A percentile compares a stretch with the other conserved stretches of the same genome.
phyloP scores from a whole-genome alignment of 2,113 vertebrate genomes.

The Corvus cornix region DNA sequence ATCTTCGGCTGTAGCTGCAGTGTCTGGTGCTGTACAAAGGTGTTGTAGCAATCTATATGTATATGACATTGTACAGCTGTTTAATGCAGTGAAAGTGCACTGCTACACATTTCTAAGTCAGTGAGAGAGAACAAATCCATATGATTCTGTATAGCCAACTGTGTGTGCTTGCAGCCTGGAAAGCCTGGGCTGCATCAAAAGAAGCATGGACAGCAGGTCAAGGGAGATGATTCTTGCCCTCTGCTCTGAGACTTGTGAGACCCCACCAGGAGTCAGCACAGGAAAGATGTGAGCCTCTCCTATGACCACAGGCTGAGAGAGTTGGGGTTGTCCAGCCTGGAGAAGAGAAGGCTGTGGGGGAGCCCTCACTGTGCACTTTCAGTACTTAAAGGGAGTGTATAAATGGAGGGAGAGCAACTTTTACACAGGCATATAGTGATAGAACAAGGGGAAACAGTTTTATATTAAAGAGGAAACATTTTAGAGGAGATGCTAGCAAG shows the following conservation, averaged over 20 bases:
- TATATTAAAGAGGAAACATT: not conserved
- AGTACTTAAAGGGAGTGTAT: not conserved
- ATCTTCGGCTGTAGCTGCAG: not conserved
- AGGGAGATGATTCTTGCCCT: not conserved
- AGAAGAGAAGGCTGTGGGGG: not conserved
- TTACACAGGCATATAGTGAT: not conserved
- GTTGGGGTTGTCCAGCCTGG: not conserved
- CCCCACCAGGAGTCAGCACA: not conserved
- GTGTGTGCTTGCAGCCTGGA: not conserved
- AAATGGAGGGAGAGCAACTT: not conserved
- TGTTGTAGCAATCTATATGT: not conserved
- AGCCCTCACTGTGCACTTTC: not conserved
- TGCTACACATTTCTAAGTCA: rapidly evolving
- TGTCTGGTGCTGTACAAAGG: not conserved
- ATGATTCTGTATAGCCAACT: not conserved
- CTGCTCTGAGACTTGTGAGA: not conserved
- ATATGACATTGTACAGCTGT: not conserved
- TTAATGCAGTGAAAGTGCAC: not conserved
- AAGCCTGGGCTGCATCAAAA: not conserved
- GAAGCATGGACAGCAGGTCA: not conserved
- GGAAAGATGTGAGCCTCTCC: not conserved
- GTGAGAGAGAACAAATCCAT: rapidly evolving
- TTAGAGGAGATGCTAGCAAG: not conserved
- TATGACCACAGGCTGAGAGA: not conserved
- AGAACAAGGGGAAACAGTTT: not conserved